A percentile compares a stretch with the other conserved stretches of the same genome.
phyloP scores from a whole-genome alignment of 2,797 vertebrate species.

The Crypturellus tataupa region DNA sequence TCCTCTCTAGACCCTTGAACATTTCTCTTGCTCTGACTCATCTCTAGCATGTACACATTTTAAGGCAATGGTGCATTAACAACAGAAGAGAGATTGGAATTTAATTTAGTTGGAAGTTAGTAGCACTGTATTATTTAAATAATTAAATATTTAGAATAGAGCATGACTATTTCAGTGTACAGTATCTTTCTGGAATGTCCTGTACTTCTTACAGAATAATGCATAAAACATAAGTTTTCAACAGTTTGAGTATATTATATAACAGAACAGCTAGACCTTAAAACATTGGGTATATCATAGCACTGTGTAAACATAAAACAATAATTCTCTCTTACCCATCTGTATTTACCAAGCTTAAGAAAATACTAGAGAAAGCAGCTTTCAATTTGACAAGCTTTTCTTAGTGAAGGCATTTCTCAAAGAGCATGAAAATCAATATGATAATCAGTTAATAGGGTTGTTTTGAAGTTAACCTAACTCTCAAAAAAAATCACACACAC shows the following conservation, averaged over 20 bases:
- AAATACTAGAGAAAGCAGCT: not conserved
- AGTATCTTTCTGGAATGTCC: slow-evolving; percentile 22
- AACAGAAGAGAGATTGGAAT: not conserved
- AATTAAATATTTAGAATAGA: slow-evolving; percentile 60
- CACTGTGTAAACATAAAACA: not conserved
- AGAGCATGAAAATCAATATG: not conserved
- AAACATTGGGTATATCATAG: not conserved
- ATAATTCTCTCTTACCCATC: not conserved
- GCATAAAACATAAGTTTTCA: slow-evolving; percentile 51
- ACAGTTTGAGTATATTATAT: slow-evolving; percentile 45
- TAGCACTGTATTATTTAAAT: slow-evolving; percentile 62
- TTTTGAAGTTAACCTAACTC: not conserved
- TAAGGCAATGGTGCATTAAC: slow-evolving; percentile 35
- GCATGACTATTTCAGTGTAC: not conserved
- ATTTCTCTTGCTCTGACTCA: slow-evolving; percentile 49
- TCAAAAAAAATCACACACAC: not conserved
- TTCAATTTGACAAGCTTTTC: not conserved
- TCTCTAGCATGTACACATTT: slow-evolving; percentile 8
- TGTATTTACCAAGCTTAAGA: not conserved
- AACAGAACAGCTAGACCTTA: slow-evolving; percentile 29
- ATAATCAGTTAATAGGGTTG: not conserved
- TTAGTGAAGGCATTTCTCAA: not conserved
- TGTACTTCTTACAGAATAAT: slow-evolving; percentile 2
- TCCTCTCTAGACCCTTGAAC: slow-evolving; percentile 36
- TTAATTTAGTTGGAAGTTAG: slow-evolving; percentile 39